phyloP scores from a whole-genome alignment of 2,888 invertebrate genomes.

The Sipha maydis region DNA sequence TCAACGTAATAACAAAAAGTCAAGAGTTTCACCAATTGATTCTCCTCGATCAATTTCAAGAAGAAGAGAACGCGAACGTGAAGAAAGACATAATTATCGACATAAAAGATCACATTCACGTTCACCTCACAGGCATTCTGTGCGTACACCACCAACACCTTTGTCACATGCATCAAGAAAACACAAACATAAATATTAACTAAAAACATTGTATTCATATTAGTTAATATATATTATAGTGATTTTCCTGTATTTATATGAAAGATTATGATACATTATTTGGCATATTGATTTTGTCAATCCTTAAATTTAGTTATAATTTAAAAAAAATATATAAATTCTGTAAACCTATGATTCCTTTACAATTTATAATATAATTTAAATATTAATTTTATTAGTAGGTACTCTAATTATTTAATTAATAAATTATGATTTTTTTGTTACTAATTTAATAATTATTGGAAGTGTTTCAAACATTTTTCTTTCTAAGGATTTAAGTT shows the following conservation, averaged over 20 bases:
- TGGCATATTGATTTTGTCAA: neutral
- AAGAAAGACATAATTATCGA: constrained; percentile 68
- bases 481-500: too few relatives aligned
- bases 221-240: neutral
- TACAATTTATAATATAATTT: neutral
- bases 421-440: too few relatives aligned
- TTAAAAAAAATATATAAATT: constrained; percentile 21
- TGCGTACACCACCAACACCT: constrained; percentile 67
- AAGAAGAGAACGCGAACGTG: constrained; percentile 69
- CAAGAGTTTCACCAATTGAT: constrained; percentile 66
- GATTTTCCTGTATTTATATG: constrained; percentile 18
- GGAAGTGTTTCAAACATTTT: too few relatives aligned
- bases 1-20: constrained; percentile 64
- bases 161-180: constrained; percentile 68
- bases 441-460: too few relatives aligned
- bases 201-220: neutral
- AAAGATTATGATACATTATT: neutral
- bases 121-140: constrained; percentile 66
- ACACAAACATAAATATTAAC: constrained; percentile 69
- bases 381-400: too few relatives aligned
- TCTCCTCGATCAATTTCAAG: constrained; percentile 63
- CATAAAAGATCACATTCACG: constrained; percentile 68
- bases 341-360: neutral
- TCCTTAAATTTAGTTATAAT: constrained; percentile 24
- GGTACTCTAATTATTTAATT: too few relatives aligned